Percentiles rank a stretch among this genome's conserved stretches.
phyloP scores from a whole-genome alignment of 2,797 vertebrate genomes.

The Odontamblyopus lacepedii region DNA sequence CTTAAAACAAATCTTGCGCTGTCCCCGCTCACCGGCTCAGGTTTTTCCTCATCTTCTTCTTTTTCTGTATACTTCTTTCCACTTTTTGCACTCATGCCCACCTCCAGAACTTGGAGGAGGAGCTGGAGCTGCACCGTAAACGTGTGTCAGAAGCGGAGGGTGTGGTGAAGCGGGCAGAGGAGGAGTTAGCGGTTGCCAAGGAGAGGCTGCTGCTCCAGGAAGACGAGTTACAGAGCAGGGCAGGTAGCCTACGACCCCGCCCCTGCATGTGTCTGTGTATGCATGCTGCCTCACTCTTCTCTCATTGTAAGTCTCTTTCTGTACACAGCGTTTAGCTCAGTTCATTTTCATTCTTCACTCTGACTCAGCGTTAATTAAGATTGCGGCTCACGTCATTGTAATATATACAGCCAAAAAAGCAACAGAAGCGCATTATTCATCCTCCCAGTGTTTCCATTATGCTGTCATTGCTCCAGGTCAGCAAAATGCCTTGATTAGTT shows the following conservation, averaged over 20 bases:
- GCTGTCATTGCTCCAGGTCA: constrained; percentile 48
- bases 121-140: constrained; percentile 80
- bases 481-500: constrained; percentile 34
- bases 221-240: constrained; percentile 81
- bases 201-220: constrained; percentile 84
- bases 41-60: constrained; percentile 10
- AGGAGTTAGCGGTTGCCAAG: constrained; percentile 85
- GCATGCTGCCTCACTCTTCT: constrained; percentile 19
- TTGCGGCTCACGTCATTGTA: constrained; percentile 26
- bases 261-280: constrained; percentile 3
- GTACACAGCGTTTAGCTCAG: constrained; percentile 29
- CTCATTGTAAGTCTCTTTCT: constrained; percentile 14
- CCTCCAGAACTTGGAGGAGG: constrained; percentile 84
- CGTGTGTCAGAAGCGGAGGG: constrained; percentile 81
- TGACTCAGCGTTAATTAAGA: constrained; percentile 45
- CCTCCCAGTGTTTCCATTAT: constrained; percentile 52
- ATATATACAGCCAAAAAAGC: constrained; percentile 46
- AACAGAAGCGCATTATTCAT: constrained; percentile 53
- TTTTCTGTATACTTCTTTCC: constrained; percentile 2
- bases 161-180: constrained; percentile 78
- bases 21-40: not conserved
- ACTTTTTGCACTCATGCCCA: constrained; percentile 1
- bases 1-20: not conserved
- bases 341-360: constrained; percentile 34
- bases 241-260: constrained; percentile 69